These are phyloP conservation scores for Fulica atra DNA, from an alignment of 2,113 vertebrate genomes.

Conservation along the genomic window DNA sequence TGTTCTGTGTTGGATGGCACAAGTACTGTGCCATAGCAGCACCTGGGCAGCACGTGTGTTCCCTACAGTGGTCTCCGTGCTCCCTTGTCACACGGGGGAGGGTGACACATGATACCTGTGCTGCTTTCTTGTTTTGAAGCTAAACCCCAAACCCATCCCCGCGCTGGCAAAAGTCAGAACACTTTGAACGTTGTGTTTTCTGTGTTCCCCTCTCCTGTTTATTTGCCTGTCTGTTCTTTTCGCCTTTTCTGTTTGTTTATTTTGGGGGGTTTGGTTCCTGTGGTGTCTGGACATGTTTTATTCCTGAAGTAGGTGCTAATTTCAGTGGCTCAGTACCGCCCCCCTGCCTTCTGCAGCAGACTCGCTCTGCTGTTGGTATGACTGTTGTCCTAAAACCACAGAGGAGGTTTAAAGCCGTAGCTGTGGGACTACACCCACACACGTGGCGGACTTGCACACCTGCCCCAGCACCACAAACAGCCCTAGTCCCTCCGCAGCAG, in stretches of 20 bases:
- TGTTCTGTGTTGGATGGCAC: neutral
- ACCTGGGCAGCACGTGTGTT: neutral
- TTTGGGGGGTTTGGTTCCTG: neutral
- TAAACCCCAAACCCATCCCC: neutral
- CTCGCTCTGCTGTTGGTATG: neutral
- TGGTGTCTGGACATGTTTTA: neutral
- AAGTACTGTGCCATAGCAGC: neutral
- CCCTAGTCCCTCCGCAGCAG: no score
- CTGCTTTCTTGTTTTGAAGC: neutral
- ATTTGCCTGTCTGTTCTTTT: neutral
- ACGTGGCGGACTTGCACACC: no score
- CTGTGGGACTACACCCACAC: neutral
- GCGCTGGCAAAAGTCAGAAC: neutral
- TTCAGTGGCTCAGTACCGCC: neutral
- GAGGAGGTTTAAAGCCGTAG: neutral
- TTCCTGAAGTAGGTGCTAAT: neutral
- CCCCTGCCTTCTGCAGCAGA: neutral
- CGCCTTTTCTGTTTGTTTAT: neutral
- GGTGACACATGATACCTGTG: rapidly evolving
- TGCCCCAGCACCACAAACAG: no score
- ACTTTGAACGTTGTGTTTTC: neutral
- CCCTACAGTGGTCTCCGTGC: neutral
- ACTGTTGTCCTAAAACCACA: neutral
- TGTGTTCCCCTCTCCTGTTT: neutral
- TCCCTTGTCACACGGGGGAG: neutral